Conservation (phyloP, 2,113 vertebrate genomes). For the Rhynchomys soricoides region DNA sequence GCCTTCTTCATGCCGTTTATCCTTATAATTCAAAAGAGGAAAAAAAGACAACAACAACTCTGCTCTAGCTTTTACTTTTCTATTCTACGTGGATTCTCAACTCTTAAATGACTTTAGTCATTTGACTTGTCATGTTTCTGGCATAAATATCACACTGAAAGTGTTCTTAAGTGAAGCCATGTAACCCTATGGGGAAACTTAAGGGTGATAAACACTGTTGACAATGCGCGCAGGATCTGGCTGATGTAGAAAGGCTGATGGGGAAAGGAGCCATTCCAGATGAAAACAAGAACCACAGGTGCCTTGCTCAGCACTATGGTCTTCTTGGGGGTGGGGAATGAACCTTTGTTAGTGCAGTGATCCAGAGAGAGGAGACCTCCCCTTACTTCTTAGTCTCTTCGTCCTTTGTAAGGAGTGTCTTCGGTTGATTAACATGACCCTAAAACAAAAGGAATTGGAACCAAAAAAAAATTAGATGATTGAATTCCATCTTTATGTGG, state of each 20-base stretch:
- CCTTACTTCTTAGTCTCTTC: not conserved
- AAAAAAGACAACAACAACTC: not conserved
- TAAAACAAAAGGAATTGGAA: not conserved
- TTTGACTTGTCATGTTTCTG: not conserved
- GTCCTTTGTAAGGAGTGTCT: not conserved
- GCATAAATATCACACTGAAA: not conserved
- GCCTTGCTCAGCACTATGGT: not conserved
- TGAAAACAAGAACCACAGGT: not conserved
- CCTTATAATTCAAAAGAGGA: not conserved
- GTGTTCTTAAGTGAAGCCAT: slow-evolving; percentile 4
- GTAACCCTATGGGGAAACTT: not conserved
- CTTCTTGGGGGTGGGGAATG: not conserved
- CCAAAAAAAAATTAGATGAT: not conserved
- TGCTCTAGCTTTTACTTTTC: not conserved
- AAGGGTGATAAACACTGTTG: not conserved
- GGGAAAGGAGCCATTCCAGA: not conserved
- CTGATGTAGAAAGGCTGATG: not conserved
- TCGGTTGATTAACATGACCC: not conserved
- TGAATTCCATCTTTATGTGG: not conserved
- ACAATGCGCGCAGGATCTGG: not conserved
- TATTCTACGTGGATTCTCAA: not conserved
- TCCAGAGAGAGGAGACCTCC: not conserved
- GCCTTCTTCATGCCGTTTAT: not conserved
- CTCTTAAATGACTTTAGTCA: not conserved
- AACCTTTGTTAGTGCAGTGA: not conserved